Base-by-base conservation (phyloP, 37 sponge, comb jelly and placozoan species). In the Beroe ovata region DNA sequence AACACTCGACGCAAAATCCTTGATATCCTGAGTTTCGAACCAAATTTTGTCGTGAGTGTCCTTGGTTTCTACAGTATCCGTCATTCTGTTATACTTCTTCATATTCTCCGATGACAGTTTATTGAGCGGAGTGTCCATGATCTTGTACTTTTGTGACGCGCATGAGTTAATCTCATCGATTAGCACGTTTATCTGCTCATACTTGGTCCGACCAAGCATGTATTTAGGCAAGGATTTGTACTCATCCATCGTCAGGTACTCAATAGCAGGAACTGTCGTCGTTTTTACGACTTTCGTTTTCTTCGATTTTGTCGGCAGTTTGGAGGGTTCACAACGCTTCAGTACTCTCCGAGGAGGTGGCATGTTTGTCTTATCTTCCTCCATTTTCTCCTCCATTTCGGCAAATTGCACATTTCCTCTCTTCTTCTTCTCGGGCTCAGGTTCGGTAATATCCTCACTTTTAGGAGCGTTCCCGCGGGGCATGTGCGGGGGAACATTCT, bases 11-110 rank as follows among this genome's bases (percentile, higher is more conserved):
- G 84, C 54, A 21, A 77, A 42, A 25, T 77, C 84, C 38, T 77
- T 77, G 84, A 77, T 21, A 29, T 77, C 84, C 47, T 77, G 36
- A 25, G 38, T 22, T 1, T 77, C 84, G 41, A 77, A 77, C 84
- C 84, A 77, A 4, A 77, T 4, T 54, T 21, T 42, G 2, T 36
- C 84, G 3, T 21, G 8, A 42, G 84, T 77, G 0, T 77, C 84
- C 38, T 77, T 77, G 8, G 84, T 77, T 19, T 77, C 84, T 19
- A 35, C 36, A 1, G 8, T 0, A 23, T 37, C 84, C 21, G 84
- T 77, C 84, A 77, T 77, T 19, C 84, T 38, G 28, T 11, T 42
- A 54, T 22, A 77, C 28, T 35, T 30, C 54, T 36, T 37, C 84
- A 77, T 77, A 29, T 77, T 77, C 28, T 77, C 84, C 16, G 84